phyloP scores from a whole-genome alignment of 2,113 vertebrate genomes.

The Gymnorhina tibicen region DNA sequence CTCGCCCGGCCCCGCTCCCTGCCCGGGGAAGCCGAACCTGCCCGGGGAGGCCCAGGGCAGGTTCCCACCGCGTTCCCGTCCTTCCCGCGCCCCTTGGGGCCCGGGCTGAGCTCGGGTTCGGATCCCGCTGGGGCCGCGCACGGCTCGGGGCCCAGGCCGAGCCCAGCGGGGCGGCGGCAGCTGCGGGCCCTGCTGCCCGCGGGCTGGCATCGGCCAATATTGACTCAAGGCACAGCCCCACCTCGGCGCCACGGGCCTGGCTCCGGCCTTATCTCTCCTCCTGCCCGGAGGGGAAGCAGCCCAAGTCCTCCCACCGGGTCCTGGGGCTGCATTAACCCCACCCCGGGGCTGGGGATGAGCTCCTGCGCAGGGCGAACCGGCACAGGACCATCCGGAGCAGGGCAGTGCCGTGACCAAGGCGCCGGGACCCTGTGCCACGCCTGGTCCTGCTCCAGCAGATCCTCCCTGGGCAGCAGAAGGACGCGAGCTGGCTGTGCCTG shows the following conservation, averaged over 20 bases:
- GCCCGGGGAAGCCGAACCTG: background rate
- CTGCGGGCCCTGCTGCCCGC: accelerated
- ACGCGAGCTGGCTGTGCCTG: background rate
- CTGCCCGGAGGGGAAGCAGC: background rate
- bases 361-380: background rate
- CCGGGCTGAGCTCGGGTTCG: background rate
- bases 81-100: accelerated
- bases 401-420: background rate
- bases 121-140: background rate
- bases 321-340: background rate
- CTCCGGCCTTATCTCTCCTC: background rate
- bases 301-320: accelerated
- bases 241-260: accelerated
- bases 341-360: accelerated
- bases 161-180: background rate
- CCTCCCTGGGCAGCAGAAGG: background rate
- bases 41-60: background rate
- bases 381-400: background rate
- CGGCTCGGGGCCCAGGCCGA: background rate
- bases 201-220: background rate
- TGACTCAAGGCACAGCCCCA: background rate
- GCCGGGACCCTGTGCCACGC: accelerated
- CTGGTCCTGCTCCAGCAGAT: background rate
- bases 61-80: background rate
- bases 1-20: background rate